These are phyloP conservation scores for Drosophila yakuba DNA, from an alignment of 1,140 invertebrate species.

Conservation along the genomic window DNA sequence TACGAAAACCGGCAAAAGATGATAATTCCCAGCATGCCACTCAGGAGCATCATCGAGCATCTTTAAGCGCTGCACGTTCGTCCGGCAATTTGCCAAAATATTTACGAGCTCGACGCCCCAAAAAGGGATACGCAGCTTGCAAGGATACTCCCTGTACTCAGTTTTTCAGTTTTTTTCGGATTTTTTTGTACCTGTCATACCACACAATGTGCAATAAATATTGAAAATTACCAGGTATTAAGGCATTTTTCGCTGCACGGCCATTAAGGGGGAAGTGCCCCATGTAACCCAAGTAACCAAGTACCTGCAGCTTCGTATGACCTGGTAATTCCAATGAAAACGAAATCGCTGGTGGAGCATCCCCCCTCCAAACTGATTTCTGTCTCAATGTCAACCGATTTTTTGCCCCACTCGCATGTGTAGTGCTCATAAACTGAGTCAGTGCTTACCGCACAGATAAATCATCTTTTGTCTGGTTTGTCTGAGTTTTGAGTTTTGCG, in stretches of 20 bases:
- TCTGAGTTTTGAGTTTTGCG: slow-evolving; percentile 1
- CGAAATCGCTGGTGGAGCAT: slow-evolving; percentile 38
- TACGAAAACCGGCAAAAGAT: slow-evolving; percentile 50
- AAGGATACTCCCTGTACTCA: slow-evolving; percentile 33
- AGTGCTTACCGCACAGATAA: slow-evolving; percentile 35
- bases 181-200: slow-evolving; percentile 8
- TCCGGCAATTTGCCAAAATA: slow-evolving; percentile 77
- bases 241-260: slow-evolving; percentile 41
- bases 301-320: slow-evolving; percentile 1
- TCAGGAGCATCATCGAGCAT: slow-evolving; percentile 3
- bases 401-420: slow-evolving; percentile 57
- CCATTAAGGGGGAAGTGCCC: slow-evolving; percentile 41
- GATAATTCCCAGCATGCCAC: slow-evolving; percentile 41
- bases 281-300: slow-evolving; percentile 3
- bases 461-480: slow-evolving; percentile 35
- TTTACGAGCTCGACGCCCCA: slow-evolving; percentile 74
- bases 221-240: slow-evolving; percentile 60
- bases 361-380: slow-evolving; percentile 2
- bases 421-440: slow-evolving; percentile 61
- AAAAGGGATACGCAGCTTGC: slow-evolving; percentile 49
- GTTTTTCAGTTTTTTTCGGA: neutral
- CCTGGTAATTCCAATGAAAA: slow-evolving; percentile 64
- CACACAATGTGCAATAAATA: slow-evolving; percentile 72
- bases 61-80: slow-evolving; percentile 59
- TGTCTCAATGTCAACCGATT: slow-evolving; percentile 50